phyloP scores from a whole-genome alignment of 2,888 invertebrate species.

The Dicycla oo region DNA sequence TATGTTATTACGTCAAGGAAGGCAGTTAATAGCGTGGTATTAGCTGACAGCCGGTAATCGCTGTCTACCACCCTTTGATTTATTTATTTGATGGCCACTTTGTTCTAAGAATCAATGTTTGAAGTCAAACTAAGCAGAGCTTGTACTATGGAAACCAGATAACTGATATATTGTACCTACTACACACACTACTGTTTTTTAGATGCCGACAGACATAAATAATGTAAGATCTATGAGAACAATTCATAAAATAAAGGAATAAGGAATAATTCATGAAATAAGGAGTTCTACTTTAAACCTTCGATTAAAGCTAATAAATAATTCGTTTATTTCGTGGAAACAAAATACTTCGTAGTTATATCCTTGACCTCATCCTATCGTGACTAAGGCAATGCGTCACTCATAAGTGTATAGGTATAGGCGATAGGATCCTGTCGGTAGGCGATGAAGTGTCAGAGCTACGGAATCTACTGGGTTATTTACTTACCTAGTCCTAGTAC shows the following conservation, averaged over 20 bases:
- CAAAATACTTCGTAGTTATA: not conserved
- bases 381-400: constrained; percentile 16
- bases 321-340: not conserved
- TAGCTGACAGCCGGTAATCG: constrained; percentile 14
- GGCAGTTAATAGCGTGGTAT: not conserved
- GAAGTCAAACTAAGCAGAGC: no score
- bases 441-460: not conserved
- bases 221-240: no score
- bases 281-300: no score
- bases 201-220: no score
- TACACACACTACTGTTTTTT: no score
- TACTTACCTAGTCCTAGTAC: not conserved
- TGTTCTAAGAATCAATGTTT: constrained; percentile 19
- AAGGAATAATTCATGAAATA: no score
- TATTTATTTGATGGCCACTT: constrained; percentile 13
- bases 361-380: constrained; percentile 7
- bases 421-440: not conserved
- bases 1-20: not conserved
- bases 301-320: no score
- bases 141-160: no score
- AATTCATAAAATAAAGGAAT: no score
- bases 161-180: no score
- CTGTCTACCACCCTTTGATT: not conserved
- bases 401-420: constrained; percentile 2
- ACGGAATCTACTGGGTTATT: not conserved